Base-by-base conservation (phyloP, 2,113 vertebrate genomes). In the Oncorhynchus mykiss region DNA sequence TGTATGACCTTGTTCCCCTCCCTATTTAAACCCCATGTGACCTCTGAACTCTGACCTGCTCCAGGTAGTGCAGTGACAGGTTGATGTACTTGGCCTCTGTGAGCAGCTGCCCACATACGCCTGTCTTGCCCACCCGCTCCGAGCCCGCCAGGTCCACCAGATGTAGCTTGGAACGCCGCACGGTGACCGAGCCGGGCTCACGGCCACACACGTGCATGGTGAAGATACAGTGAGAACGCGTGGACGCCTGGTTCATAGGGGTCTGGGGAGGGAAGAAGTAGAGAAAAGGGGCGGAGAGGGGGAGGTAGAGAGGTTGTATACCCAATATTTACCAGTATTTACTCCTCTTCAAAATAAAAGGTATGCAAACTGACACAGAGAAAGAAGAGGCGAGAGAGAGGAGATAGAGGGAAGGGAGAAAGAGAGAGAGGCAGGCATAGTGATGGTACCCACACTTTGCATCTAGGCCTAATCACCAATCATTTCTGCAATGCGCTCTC, bases 61-160 rank as follows among this genome's bases (percentile, higher is more conserved):
- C 97, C 82, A 99, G 90, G 89, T 94, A 98, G 88, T 97, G 97
- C 1, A 99, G 92, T 0, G 98, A 99, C 31, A 97, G 82, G 90
- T 99, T 99, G 87, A 99, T 99, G 73, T 97, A 99, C 85, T 98
- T 99, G 82, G 97, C 97, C 74, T 99, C 97, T 3, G 96, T 98
- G 29, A 99, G 92, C 34, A 95, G 92, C 57, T 93, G 95, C 8
- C 97, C 98, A 31, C 94, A 94, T 5, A 96, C 90, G 70, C 97
- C 96, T 3, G 93, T 95, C 92, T 99, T 99, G 16, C 93, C 93
- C 45, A 97, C 96, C 34, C 98, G 89, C 67, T 99, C 98, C 2
- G 98, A 99, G 5, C 97, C 98, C 18, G 98, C 97, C 84, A 99
- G 91, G 83, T 99, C 98, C 65, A 99, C 98, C 73, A 99, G 91